A percentile compares a stretch with the other conserved stretches of the same genome.
Evolutionary conservation across 2,888 invertebrate genomes (phyloP).

Genomic region (Myathropa florea): DNA sequence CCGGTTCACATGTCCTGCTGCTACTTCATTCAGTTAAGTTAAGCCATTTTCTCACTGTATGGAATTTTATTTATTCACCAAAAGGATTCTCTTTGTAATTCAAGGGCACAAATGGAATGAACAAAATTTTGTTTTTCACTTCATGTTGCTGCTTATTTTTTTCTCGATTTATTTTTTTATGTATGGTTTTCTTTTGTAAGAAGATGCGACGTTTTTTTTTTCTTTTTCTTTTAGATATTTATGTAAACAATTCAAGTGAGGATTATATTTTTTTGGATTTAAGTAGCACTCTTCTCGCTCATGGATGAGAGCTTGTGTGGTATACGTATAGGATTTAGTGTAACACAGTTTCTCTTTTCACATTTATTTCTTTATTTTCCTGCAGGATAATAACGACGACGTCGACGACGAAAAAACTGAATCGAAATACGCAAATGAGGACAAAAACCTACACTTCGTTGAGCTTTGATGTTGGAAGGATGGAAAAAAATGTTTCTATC

Average conservation of each 20-base stretch:
- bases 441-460: slow-evolving; percentile 17
- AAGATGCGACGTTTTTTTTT: slow-evolving; percentile 1
- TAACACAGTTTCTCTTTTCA: background rate
- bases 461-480: slow-evolving; percentile 5
- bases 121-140: slow-evolving; percentile 1
- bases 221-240: slow-evolving; percentile 26
- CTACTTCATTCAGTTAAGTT: slow-evolving; percentile 45
- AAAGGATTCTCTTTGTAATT: background rate
- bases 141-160: background rate
- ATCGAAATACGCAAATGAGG: background rate
- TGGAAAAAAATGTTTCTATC: background rate
- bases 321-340: background rate
- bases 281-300: slow-evolving; percentile 28
- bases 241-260: slow-evolving; percentile 40
- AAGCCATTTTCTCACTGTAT: slow-evolving; percentile 2
- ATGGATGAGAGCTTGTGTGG: background rate
- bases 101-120: background rate
- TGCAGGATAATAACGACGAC: background rate
- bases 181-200: slow-evolving; percentile 1
- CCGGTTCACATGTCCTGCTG: slow-evolving; percentile 8
- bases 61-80: slow-evolving; percentile 31
- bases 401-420: background rate
- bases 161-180: background rate
- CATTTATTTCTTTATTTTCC: slow-evolving; percentile 5
- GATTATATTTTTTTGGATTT: slow-evolving; percentile 29